These are phyloP conservation scores for Willowsia nigromaculata DNA, from an alignment of 2,888 invertebrate species.

Conservation along the genomic window DNA sequence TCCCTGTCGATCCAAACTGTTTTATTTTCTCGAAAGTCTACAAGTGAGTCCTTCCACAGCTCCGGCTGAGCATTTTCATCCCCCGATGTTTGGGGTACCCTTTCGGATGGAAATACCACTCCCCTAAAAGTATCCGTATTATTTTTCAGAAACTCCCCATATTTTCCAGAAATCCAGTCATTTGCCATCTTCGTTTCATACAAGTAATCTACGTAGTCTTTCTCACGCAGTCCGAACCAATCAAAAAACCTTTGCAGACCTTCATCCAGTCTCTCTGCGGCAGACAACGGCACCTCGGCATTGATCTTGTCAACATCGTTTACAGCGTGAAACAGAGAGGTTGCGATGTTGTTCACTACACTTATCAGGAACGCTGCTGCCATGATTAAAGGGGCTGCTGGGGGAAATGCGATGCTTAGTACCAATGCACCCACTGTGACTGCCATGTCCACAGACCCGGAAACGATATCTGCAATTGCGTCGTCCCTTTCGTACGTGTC, in stretches of 20 bases:
- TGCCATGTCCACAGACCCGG: slow-evolving; percentile 56
- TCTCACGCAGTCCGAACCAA: slow-evolving; percentile 14
- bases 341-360: not conserved
- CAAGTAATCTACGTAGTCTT: slow-evolving; percentile 56
- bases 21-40: not conserved
- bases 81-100: not conserved
- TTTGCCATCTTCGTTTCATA: slow-evolving; percentile 43
- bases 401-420: slow-evolving; percentile 54
- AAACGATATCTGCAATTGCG: slow-evolving; percentile 72
- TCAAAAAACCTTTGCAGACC: slow-evolving; percentile 9
- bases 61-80: not conserved
- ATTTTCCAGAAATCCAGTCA: slow-evolving; percentile 24
- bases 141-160: slow-evolving; percentile 45
- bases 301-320: slow-evolving; percentile 61
- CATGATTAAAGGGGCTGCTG: slow-evolving; percentile 27
- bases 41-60: not conserved
- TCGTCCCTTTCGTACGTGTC: slow-evolving; percentile 65
- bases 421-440: slow-evolving; percentile 25
- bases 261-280: slow-evolving; percentile 25
- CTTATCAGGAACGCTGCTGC: slow-evolving; percentile 50
- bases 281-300: slow-evolving; percentile 45
- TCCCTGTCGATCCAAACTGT: not conserved
- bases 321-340: slow-evolving; percentile 14
- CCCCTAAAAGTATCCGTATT: slow-evolving; percentile 44
- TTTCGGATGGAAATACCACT: slow-evolving; percentile 51